Conservation (phyloP, 2,113 vertebrate genomes). For the Python bivittatus region DNA sequence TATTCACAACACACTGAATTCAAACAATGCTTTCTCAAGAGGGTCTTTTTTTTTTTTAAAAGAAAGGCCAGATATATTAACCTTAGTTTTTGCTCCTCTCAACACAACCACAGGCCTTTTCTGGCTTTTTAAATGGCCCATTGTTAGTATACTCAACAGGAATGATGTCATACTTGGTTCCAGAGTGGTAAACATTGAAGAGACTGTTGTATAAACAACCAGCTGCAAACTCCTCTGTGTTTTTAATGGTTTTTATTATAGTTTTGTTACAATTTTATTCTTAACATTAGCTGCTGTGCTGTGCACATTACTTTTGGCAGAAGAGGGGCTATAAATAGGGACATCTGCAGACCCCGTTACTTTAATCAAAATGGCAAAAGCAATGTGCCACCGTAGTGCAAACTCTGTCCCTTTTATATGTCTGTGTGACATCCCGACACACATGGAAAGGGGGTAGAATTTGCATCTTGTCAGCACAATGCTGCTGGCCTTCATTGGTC, state of each 20-base stretch:
- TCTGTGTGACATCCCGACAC: not conserved
- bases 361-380: not conserved
- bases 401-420: not conserved
- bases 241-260: not conserved
- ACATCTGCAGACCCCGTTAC: not conserved
- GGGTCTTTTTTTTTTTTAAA: not conserved
- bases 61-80: not conserved
- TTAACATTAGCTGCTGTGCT: not conserved
- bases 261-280: not conserved
- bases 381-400: not conserved
- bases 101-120: not conserved
- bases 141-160: not conserved
- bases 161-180: not conserved
- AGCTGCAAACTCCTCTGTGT: not conserved
- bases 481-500: not conserved
- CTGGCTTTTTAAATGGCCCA: not conserved
- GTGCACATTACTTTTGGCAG: not conserved
- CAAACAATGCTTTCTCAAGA: not conserved
- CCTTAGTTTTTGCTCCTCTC: not conserved
- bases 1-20: not conserved
- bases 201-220: not conserved
- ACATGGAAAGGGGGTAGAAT: not conserved
- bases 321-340: not conserved
- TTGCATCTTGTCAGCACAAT: not conserved
- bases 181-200: not conserved